phyloP scores from a whole-genome alignment of 2,797 vertebrate genomes.

The Enteromius paludinosus region DNA sequence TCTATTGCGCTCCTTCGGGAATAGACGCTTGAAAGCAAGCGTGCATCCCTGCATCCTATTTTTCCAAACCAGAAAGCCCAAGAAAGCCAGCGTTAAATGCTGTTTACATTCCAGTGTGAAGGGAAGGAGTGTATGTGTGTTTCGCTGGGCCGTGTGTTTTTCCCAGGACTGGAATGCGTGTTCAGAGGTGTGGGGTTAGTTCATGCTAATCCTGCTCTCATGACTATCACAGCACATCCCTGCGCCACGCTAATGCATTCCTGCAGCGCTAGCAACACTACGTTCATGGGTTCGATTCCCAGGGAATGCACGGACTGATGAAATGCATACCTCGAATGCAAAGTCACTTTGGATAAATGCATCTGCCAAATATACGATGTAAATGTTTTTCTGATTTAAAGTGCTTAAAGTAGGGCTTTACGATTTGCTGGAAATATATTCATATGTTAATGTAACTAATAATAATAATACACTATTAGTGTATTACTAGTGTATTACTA shows the following conservation, averaged over 20 bases:
- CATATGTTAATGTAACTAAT: background rate
- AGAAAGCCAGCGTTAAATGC: slow-evolving; percentile 29
- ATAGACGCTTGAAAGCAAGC: slow-evolving; percentile 31
- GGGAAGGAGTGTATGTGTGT: slow-evolving; percentile 34
- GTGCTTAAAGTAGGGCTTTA: background rate
- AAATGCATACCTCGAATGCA: background rate
- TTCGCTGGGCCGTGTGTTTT: background rate
- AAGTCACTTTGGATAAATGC: background rate
- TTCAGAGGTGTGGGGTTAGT: slow-evolving; percentile 45
- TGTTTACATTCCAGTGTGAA: slow-evolving; percentile 47
- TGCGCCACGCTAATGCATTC: slow-evolving; percentile 15
- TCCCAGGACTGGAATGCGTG: slow-evolving; percentile 39
- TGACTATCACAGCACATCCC: slow-evolving; percentile 32
- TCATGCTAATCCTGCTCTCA: slow-evolving; percentile 45
- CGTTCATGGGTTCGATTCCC: background rate
- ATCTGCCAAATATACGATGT: background rate
- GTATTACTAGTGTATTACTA: no score
- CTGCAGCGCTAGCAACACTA: background rate
- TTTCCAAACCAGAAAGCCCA: slow-evolving; percentile 38
- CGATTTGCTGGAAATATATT: background rate
- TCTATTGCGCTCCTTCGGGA: slow-evolving; percentile 16
- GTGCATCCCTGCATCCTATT: slow-evolving; percentile 36
- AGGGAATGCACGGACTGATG: background rate
- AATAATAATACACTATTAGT: no score
- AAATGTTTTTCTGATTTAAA: background rate